Conservation (phyloP, 2,113 vertebrate genomes). For the Malaclemys terrapin region DNA sequence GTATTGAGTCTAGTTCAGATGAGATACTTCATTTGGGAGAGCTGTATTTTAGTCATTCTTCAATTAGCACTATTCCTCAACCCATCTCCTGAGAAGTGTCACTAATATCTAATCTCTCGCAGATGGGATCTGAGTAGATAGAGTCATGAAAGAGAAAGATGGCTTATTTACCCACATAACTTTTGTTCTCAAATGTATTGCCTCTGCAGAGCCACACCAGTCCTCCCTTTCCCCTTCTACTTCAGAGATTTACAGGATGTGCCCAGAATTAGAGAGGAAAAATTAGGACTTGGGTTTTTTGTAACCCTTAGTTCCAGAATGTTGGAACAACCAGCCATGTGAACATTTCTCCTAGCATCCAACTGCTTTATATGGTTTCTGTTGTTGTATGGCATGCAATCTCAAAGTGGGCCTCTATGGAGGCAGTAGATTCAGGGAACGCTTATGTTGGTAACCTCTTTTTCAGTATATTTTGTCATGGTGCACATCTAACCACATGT, state of each 20-base stretch:
- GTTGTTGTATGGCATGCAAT: constrained; percentile 22
- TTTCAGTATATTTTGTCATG: background rate
- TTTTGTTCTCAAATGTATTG: constrained; percentile 4
- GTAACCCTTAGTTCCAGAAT: background rate
- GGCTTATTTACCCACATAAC: background rate
- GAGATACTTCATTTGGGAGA: background rate
- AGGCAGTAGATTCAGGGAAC: constrained; percentile 22
- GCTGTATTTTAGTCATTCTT: background rate
- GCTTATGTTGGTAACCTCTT: background rate
- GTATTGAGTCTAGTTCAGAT: background rate
- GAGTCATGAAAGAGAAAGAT: background rate
- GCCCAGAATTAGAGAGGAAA: background rate
- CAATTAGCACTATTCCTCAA: background rate
- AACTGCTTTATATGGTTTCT: constrained; percentile 12
- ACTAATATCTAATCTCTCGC: background rate
- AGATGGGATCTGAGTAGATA: background rate
- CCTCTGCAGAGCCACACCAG: background rate
- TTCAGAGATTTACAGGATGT: background rate
- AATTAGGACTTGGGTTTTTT: background rate
- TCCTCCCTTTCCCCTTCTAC: background rate
- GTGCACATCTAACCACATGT: background rate
- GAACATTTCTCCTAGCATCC: constrained; percentile 21
- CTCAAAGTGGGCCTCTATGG: constrained; percentile 11
- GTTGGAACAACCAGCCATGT: background rate
- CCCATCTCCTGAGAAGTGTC: background rate